Conservation (phyloP, 2,113 vertebrate species). For the Cricetomys ansorgei region DNA sequence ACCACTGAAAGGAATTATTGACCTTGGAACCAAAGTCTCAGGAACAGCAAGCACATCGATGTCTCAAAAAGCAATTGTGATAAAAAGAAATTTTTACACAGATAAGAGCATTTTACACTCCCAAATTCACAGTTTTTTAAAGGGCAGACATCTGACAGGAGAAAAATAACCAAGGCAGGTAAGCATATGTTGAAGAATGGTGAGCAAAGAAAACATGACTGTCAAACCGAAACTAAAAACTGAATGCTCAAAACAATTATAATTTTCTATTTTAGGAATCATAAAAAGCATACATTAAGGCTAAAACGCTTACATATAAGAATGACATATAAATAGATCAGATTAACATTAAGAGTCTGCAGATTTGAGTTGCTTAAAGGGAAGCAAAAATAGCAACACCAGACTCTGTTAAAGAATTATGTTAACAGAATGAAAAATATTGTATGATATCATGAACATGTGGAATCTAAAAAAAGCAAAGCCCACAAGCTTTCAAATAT, state of each 20-base stretch:
- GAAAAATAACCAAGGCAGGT: not conserved
- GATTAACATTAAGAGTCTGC: not conserved
- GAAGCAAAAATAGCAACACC: slow-evolving; percentile 8
- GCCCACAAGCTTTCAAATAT: not conserved
- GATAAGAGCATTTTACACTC: too few species aligned
- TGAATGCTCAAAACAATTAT: not conserved
- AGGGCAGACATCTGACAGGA: not conserved
- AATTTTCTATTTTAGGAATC: not conserved
- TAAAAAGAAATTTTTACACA: not conserved
- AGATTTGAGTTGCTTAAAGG: not conserved
- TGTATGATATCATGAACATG: not conserved
- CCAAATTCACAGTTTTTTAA: not conserved
- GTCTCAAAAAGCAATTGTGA: not conserved
- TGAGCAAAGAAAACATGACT: not conserved
- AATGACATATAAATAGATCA: not conserved
- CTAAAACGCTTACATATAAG: not conserved
- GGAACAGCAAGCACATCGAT: slow-evolving; percentile 17
- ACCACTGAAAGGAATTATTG: slow-evolving; percentile 19
- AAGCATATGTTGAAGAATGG: not conserved
- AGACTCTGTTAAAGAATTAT: slow-evolving; percentile 5
- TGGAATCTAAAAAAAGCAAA: slow-evolving; percentile 11
- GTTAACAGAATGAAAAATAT: slow-evolving; percentile 25
- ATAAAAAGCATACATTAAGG: not conserved
- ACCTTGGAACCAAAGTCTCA: not conserved
- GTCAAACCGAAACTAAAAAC: not conserved